phyloP scores from a whole-genome alignment of 2,888 invertebrate species.

The Papilio protenor region DNA sequence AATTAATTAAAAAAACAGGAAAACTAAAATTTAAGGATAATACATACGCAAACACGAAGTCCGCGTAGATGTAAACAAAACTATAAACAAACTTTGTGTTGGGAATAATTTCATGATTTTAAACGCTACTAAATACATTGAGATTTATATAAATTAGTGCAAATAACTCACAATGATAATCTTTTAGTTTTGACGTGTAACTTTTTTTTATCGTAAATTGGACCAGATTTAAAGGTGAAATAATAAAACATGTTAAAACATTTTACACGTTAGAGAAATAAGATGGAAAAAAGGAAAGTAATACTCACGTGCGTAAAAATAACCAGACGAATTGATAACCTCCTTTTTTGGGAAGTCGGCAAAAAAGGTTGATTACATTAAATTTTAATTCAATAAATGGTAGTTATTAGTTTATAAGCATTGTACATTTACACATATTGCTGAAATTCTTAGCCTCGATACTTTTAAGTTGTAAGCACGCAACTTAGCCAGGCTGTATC shows the following conservation, averaged over 20 bases:
- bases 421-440: background rate
- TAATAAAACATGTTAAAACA: too few species aligned
- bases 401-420: background rate
- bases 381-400: too few species aligned
- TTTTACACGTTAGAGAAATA: background rate
- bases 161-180: background rate
- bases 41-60: background rate
- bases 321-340: too few species aligned
- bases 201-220: background rate
- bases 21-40: conserved; percentile 10
- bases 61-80: background rate
- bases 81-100: background rate
- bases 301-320: too few species aligned
- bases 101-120: background rate
- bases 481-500: conserved; percentile 22
- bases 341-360: too few species aligned
- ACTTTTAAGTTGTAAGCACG: conserved; percentile 11
- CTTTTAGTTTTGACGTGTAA: background rate
- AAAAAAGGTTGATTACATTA: too few species aligned
- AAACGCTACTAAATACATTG: background rate
- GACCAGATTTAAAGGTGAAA: background rate
- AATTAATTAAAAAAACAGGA: background rate
- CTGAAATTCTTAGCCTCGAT: background rate
- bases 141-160: background rate
- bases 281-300: background rate